Conservation (phyloP, 2,888 invertebrate genomes). For the Cosmia trapezina region DNA sequence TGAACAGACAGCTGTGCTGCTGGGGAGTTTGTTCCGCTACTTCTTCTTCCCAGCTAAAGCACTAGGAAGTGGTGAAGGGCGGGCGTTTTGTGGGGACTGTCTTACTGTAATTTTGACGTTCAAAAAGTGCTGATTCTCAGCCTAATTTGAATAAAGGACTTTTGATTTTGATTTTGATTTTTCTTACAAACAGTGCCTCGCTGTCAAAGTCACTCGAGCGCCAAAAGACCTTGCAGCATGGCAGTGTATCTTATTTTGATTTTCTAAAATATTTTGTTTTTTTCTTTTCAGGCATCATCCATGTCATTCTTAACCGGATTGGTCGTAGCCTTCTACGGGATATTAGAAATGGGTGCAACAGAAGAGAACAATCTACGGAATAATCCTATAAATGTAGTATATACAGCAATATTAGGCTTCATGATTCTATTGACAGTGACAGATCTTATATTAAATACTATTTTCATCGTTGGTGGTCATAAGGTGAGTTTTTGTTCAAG, state of each 20-base stretch:
- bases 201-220: too few species aligned
- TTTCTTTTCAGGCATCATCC: slow-evolving; percentile 22
- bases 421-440: slow-evolving; percentile 14
- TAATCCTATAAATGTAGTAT: not conserved
- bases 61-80: too few species aligned
- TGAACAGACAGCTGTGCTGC: too few species aligned
- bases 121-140: too few species aligned
- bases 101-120: too few species aligned
- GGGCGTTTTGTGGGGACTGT: too few species aligned
- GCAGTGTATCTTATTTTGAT: not conserved
- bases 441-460: slow-evolving; percentile 24
- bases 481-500: slow-evolving; percentile 25
- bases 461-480: slow-evolving; percentile 43
- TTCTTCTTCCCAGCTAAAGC: too few species aligned
- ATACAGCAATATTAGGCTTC: not conserved
- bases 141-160: too few species aligned
- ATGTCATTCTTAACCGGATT: not conserved
- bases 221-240: not conserved
- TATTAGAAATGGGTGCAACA: not conserved
- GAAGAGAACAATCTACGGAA: too few species aligned
- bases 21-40: too few species aligned
- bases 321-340: not conserved
- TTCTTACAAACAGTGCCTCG: not conserved
- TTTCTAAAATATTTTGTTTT: not conserved
- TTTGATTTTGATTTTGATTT: too few species aligned